Evolutionary conservation across 2,113 vertebrate genomes (phyloP).

Genomic region (Sylvietta virens): DNA sequence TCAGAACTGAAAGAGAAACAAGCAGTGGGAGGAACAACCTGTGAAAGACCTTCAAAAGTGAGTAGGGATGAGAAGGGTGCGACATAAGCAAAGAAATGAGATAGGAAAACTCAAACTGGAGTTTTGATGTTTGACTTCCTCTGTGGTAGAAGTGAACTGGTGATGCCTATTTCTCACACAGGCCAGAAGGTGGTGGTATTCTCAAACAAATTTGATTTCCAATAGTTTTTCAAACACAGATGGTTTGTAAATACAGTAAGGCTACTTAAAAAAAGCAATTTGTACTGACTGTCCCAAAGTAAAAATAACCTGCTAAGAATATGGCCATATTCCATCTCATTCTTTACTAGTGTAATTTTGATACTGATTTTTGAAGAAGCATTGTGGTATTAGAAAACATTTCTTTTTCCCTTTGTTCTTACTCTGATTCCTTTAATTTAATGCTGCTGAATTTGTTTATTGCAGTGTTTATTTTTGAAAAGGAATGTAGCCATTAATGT

Average conservation of each 20-base stretch:
- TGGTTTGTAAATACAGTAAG: not conserved
- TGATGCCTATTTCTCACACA: not conserved
- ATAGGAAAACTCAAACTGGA: not conserved
- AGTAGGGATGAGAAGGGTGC: not conserved
- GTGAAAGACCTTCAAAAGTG: not conserved
- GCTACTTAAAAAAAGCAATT: not conserved
- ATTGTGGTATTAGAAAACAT: not conserved
- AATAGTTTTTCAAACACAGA: not conserved
- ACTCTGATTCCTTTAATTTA: not conserved
- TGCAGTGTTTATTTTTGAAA: not conserved
- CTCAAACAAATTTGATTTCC: not conserved
- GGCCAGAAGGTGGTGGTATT: constrained; percentile 32
- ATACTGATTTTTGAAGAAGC: not conserved
- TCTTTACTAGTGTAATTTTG: not conserved
- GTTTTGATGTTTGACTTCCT: not conserved
- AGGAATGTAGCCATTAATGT: not conserved
- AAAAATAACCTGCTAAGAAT: not conserved
- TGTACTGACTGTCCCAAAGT: not conserved
- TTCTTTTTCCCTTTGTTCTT: not conserved
- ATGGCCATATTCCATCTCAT: not conserved
- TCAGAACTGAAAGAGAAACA: not conserved
- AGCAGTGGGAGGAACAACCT: not conserved
- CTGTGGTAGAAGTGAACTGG: not conserved
- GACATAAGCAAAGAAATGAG: not conserved
- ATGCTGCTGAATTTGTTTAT: not conserved